phyloP scores from a whole-genome alignment of 2,113 vertebrate genomes.

The Thalassarche chlororhynchos region DNA sequence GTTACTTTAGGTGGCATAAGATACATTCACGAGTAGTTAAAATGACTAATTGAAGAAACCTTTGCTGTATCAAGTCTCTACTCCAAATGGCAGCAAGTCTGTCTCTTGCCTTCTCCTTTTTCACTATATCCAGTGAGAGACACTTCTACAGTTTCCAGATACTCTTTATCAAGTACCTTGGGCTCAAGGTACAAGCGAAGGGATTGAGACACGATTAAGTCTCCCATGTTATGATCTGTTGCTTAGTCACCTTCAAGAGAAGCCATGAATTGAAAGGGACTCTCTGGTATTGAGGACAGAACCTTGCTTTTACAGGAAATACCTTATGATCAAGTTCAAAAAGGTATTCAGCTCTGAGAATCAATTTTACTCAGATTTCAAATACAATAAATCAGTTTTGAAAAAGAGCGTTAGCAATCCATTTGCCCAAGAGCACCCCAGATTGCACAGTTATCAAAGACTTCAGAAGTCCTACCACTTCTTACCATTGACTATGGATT shows the following conservation, averaged over 20 bases:
- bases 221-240: neutral
- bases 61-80: neutral
- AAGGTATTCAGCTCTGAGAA: neutral
- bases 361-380: neutral
- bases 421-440: neutral
- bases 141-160: neutral
- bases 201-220: neutral
- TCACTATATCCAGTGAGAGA: neutral
- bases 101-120: neutral
- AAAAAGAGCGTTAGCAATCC: neutral
- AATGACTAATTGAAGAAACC: neutral
- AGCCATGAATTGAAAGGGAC: neutral
- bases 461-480: neutral
- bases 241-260: neutral
- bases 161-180: neutral
- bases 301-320: neutral
- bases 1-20: neutral
- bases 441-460: neutral
- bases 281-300: neutral
- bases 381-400: neutral
- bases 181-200: neutral
- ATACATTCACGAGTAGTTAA: neutral
- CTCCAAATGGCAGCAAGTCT: neutral
- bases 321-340: neutral
- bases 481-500: neutral